Conservation (phyloP, 1,140 invertebrate species). For the Ptiloglossa arizonensis region DNA sequence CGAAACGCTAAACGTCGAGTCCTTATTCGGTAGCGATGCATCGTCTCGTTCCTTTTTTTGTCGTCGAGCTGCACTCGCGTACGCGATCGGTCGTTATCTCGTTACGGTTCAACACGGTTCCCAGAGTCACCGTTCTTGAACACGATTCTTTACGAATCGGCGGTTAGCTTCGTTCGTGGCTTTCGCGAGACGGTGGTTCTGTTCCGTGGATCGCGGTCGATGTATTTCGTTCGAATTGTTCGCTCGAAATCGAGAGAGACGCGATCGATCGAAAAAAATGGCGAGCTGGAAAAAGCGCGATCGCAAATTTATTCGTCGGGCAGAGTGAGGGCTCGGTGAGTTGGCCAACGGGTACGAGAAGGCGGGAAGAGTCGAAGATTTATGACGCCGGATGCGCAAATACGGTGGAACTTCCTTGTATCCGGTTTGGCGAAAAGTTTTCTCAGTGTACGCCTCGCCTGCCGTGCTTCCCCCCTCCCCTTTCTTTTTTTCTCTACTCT, state of each 20-base stretch:
- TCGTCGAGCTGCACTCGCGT: too few species aligned
- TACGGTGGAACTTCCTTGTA: slow-evolving; percentile 75
- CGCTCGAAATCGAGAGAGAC: not conserved
- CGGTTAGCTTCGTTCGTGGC: too few species aligned
- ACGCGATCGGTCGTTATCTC: too few species aligned
- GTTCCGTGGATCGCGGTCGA: slow-evolving; percentile 3
- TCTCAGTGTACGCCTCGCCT: slow-evolving; percentile 61
- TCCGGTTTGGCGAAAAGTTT: slow-evolving; percentile 74
- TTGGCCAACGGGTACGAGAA: slow-evolving; percentile 66
- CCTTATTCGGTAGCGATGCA: too few species aligned
- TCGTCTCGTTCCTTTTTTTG: too few species aligned
- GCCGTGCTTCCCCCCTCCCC: slow-evolving; percentile 29
- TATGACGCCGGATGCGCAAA: slow-evolving; percentile 75
- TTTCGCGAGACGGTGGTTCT: too few species aligned
- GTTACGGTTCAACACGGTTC: too few species aligned
- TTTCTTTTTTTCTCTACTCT: slow-evolving; percentile 27
- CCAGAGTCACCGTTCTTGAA: too few species aligned
- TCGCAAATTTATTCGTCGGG: slow-evolving; percentile 66
- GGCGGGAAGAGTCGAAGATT: slow-evolving; percentile 70
- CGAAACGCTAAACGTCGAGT: too few species aligned
- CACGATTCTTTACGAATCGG: too few species aligned
- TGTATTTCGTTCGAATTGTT: not conserved
- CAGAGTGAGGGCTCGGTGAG: slow-evolving; percentile 62
- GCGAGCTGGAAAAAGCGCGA: slow-evolving; percentile 34
- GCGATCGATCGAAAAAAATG: slow-evolving; percentile 9